Base-by-base conservation (phyloP, 2,113 vertebrate species). In the Oreocharis arfaki region DNA sequence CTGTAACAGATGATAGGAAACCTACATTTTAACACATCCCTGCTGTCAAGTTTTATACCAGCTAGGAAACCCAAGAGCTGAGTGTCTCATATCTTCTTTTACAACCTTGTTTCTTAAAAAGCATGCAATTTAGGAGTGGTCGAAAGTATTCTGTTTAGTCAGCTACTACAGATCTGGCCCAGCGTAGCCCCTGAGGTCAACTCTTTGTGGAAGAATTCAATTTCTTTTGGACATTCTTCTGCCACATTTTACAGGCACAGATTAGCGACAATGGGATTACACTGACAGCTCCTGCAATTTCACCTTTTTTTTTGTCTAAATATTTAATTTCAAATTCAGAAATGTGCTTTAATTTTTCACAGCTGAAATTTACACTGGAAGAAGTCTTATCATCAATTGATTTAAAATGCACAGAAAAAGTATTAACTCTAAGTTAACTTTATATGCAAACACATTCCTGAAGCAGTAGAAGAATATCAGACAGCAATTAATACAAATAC, bases 11-110 rank as follows among this genome's bases (percentile, higher is more conserved):
- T 78, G 46, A 89, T 9, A 33, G 47, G 59, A 94, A 92, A 90
- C 27, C 78, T 64, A 70, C 52, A 67, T 82, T 84, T 94, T 71
- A 95, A 95, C 64, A 84, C 61, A 69, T 24, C 35, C 17, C 39
- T 64, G 35, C 49, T 78, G 79, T 71, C 47, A 87, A 91, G 23
- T 79, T 92, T 84, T 82, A 56, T 27, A 71, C 32, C 19, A 13
- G 47, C 42, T 75, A 78, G 44, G 47, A 94, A 89, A 89, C 20
- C 37, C 81, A 75, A 63, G 59, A 74, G 37, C 33, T 46, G 69
- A 76, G 30, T 33, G 39, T 55, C 50, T 87, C 47, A 0, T 32
- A 59, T 33, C 47, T 88, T 82, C 55, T 88, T 90, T 79, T 84
- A 93, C 33, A 88, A 28, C 39, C 47, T 39, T 9, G 5, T 70